Percentiles rank a stretch among this genome's conserved stretches.
Evolutionary conservation across 2,888 invertebrate genomes (phyloP).

Genomic region (Neoaliturus tenellus): DNA sequence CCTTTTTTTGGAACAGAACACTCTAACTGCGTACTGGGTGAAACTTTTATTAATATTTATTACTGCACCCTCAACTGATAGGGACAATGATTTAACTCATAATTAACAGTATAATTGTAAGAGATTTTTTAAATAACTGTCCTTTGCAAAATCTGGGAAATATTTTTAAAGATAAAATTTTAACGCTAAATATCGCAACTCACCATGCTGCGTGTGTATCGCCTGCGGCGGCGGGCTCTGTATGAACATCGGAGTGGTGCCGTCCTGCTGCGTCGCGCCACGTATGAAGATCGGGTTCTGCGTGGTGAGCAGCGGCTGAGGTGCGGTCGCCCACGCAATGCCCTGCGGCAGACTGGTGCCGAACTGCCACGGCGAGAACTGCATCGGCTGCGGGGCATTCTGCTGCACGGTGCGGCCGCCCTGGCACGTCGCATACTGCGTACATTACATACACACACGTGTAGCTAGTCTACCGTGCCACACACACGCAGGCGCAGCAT

Average conservation of each 20-base stretch:
- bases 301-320: constrained; percentile 79
- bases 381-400: constrained; percentile 75
- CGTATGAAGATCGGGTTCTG: constrained; percentile 89
- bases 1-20: too few species aligned
- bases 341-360: constrained; percentile 81
- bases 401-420: constrained; percentile 61
- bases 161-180: too few species aligned
- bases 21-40: too few species aligned
- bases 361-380: constrained; percentile 88
- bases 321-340: constrained; percentile 85
- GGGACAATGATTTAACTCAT: too few species aligned
- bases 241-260: constrained; percentile 84
- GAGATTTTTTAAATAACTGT: too few species aligned
- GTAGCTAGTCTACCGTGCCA: background rate
- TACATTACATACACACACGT: background rate
- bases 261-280: constrained; percentile 82
- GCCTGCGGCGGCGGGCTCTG: constrained; percentile 86
- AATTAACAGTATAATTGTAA: too few species aligned
- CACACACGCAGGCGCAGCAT: background rate
- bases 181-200: too few species aligned
- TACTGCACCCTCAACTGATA: too few species aligned
- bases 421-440: constrained; percentile 70
- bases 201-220: constrained; percentile 82
- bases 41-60: too few species aligned
- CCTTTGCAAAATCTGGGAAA: too few species aligned